Evolutionary conservation across 37 sponge, comb jelly and placozoan genomes (phyloP).

Genomic region (Axinella damicornis): DNA sequence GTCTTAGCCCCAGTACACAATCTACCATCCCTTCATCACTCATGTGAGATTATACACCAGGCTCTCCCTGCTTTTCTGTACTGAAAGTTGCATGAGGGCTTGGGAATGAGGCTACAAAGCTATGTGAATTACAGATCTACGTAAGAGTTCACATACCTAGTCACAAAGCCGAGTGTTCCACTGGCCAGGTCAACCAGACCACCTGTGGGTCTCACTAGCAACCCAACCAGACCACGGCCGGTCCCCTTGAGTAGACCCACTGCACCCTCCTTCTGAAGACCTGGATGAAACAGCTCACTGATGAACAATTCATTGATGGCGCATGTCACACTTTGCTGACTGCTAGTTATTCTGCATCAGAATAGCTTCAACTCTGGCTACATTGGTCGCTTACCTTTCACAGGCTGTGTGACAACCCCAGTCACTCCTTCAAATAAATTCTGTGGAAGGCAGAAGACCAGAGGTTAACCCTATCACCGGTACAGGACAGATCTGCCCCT

Average conservation of each 20-base stretch:
- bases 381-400: conserved; percentile 71
- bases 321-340: too few relatives aligned
- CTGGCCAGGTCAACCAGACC: conserved; percentile 86
- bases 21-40: too few relatives aligned
- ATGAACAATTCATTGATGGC: too few relatives aligned
- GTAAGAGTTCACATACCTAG: conserved; percentile 48
- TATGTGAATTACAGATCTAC: too few relatives aligned
- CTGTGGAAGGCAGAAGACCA: conserved; percentile 15
- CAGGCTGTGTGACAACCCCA: conserved; percentile 83
- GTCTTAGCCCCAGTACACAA: too few relatives aligned
- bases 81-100: too few relatives aligned
- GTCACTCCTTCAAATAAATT: conserved; percentile 81
- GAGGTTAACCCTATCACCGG: too few relatives aligned
- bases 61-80: too few relatives aligned
- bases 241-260: conserved; percentile 85
- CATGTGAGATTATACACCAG: too few relatives aligned
- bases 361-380: too few relatives aligned
- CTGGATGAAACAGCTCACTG: conserved; percentile 30
- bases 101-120: background rate
- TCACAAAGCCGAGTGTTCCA: conserved; percentile 74
- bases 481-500: too few relatives aligned
- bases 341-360: too few relatives aligned
- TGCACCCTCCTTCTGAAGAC: conserved; percentile 85
- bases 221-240: conserved; percentile 82
- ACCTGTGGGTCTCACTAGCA: conserved; percentile 81